These are phyloP conservation scores for Orchesella cincta DNA, from an alignment of 1,140 invertebrate species.

Conservation along the genomic window DNA sequence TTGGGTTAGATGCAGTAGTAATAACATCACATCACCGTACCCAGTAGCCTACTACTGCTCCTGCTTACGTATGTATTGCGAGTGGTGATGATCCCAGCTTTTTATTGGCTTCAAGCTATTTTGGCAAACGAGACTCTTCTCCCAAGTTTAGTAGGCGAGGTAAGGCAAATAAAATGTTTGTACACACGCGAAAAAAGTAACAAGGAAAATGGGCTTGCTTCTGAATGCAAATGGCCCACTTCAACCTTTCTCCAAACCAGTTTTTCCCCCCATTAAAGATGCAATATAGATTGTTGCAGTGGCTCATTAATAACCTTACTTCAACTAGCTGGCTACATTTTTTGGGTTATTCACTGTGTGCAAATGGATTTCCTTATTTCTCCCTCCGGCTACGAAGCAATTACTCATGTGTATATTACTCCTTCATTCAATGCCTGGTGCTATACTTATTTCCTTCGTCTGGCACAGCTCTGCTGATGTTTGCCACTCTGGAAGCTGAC, in stretches of 20 bases:
- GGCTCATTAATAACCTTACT: neutral
- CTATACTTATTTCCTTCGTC: too few relatives aligned
- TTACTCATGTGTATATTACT: neutral
- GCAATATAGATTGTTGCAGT: constrained; percentile 5
- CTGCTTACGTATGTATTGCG: neutral
- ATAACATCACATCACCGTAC: neutral
- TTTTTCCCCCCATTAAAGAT: constrained; percentile 2
- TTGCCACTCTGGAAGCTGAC: neutral
- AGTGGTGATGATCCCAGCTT: neutral
- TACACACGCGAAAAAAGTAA: neutral
- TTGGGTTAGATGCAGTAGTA: too few relatives aligned
- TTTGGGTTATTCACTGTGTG: neutral
- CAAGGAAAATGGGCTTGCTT: neutral
- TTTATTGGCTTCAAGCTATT: neutral
- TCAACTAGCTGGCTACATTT: too few relatives aligned
- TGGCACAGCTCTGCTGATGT: too few relatives aligned
- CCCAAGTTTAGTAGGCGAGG: neutral
- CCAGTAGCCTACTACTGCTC: neutral
- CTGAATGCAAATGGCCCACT: constrained; percentile 8
- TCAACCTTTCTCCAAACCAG: neutral
- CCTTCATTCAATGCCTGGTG: too few relatives aligned
- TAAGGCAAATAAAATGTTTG: constrained; percentile 5
- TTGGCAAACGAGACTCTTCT: neutral
- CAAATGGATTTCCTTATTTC: neutral
- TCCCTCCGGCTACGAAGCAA: neutral